Base-by-base conservation (phyloP, 1,140 invertebrate genomes). In the Orius insidiosus region DNA sequence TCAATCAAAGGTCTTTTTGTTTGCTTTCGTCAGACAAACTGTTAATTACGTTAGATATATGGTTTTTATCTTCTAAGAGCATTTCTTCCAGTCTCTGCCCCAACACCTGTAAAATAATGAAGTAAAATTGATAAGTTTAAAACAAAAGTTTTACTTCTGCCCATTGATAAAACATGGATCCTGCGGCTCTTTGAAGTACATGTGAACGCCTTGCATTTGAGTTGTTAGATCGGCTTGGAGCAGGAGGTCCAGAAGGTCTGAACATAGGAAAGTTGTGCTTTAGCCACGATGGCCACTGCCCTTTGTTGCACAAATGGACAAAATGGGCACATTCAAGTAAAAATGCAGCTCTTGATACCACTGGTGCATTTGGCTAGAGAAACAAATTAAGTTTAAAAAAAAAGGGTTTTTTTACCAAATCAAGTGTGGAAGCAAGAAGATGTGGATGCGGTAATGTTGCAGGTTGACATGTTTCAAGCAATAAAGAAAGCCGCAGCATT, bases 251-350 rank as follows among this genome's bases (percentile, higher is more conserved):
- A 2, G 80, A 84, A 4, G 78, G 73, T 31, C 83, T 66, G 60
- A 83, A 85, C 54, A 83, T 74, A 10, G 80, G 80, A 47, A 83
- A 69, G 57, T 84, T 85, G 34, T 82, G 68, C 63, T 88, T 87
- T 79, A 95, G 90, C 89, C 90, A 95, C 2, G 74, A 68, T 9
- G 95, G 93, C 94, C 95, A 98, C 52, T 93, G 86, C 1, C 93
- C 92, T 64, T 88, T 86, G 59, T 98, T 98, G 60, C 95, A 99
- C 46, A 83, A 78, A 60, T 98, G 90, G 0, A 99, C 92, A 57
- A 97, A 85, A 62, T 95, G 80, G 3, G 89, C 81, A 63, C 93
- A 97, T 64, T 99, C 95, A 31, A 99, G 63, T 19, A 97, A 61
- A 31, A 98, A 71, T 1, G 85, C 76, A 10, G 95, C 94, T n/a